Conservation (phyloP, 2,797 vertebrate genomes). For the Hybognathus amarus region DNA sequence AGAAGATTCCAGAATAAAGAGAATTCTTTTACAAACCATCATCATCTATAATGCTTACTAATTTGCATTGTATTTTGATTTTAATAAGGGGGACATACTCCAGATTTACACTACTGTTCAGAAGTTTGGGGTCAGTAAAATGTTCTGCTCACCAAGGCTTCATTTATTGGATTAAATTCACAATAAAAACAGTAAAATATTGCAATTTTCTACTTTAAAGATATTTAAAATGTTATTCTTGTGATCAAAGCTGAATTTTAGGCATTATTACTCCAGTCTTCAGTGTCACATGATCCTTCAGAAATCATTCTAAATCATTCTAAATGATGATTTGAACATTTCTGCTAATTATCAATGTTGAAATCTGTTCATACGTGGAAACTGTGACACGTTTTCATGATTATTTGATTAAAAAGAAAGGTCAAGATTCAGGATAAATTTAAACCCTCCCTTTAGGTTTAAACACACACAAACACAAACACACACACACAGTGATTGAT, state of each 20-base stretch:
- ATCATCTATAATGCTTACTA: not conserved
- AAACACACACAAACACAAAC: not conserved
- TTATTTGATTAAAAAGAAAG: not conserved
- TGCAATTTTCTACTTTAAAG: not conserved
- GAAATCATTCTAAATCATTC: not conserved
- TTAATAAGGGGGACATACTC: not conserved
- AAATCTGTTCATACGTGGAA: not conserved
- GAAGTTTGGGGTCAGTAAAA: not conserved
- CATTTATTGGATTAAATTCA: not conserved
- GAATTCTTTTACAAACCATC: not conserved
- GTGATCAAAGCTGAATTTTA: not conserved
- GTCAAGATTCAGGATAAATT: not conserved
- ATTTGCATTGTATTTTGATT: not conserved
- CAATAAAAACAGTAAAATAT: not conserved
- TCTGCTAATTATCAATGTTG: not conserved
- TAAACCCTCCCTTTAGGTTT: not conserved
- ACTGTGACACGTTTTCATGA: too few species aligned
- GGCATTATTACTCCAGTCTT: not conserved
- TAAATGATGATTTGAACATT: not conserved
- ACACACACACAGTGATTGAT: constrained; percentile 1
- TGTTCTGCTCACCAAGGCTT: not conserved
- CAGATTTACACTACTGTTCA: not conserved
- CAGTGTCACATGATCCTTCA: not conserved
- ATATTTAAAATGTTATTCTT: not conserved
- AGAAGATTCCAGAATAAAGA: not conserved